Conservation (phyloP, 2,113 vertebrate species). For the Excalfactoria chinensis region DNA sequence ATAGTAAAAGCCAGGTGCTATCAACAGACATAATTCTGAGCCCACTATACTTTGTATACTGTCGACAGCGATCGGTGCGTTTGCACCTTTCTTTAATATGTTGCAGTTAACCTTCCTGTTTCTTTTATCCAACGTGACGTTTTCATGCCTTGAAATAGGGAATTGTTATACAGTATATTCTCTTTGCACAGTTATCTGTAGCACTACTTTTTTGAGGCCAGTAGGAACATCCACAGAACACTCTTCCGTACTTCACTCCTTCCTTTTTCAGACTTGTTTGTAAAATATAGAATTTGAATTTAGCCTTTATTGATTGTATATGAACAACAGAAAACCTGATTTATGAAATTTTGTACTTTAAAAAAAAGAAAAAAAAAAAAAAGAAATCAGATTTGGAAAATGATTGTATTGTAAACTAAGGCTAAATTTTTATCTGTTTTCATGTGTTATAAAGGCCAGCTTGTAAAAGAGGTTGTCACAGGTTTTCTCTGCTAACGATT, state of each 20-base stretch:
- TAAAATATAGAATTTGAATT: slow-evolving; percentile 94
- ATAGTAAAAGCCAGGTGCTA: slow-evolving; percentile 87
- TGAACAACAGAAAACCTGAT: slow-evolving; percentile 94
- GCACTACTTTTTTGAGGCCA: slow-evolving; percentile 92
- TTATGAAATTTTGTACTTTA: slow-evolving; percentile 95
- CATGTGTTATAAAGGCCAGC: slow-evolving; percentile 89
- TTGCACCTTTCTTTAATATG: slow-evolving; percentile 78
- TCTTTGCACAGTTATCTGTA: slow-evolving; percentile 89
- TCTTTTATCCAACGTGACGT: slow-evolving; percentile 73
- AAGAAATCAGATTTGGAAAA: slow-evolving; percentile 90
- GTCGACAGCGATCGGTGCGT: slow-evolving; percentile 76
- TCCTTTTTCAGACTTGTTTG: slow-evolving; percentile 92
- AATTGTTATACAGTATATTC: slow-evolving; percentile 80
- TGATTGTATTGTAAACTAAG: slow-evolving; percentile 98
- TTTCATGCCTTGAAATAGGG: slow-evolving; percentile 86
- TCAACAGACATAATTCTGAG: slow-evolving; percentile 87
- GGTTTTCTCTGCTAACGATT: slow-evolving; percentile 90
- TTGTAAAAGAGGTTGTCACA: slow-evolving; percentile 92
- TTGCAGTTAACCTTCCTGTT: slow-evolving; percentile 80
- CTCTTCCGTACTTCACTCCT: slow-evolving; percentile 85
- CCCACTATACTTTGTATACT: slow-evolving; percentile 83
- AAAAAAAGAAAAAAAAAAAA: slow-evolving; percentile 78
- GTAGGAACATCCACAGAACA: slow-evolving; percentile 88
- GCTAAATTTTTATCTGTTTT: slow-evolving; percentile 92
- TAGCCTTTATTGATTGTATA: slow-evolving; percentile 98